phyloP scores from a whole-genome alignment of 2,888 invertebrate genomes.

The Leptopilina drosophilae region DNA sequence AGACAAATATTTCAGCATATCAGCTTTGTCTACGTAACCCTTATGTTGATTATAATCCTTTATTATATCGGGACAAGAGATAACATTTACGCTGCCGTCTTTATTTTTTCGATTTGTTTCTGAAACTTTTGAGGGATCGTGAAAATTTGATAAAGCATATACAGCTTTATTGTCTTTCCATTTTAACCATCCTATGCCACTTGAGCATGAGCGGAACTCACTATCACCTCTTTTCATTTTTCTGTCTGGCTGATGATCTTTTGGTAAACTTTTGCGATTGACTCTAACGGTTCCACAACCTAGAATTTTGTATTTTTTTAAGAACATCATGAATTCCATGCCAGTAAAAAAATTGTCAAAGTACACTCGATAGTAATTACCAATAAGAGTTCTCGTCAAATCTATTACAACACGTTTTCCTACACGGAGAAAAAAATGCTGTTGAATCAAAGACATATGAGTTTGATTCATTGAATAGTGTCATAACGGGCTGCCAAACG shows the following conservation, averaged over 20 bases:
- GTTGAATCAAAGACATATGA: too few species aligned
- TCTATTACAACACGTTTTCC: too few species aligned
- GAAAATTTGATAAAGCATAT: slow-evolving; percentile 15
- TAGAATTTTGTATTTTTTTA: too few species aligned
- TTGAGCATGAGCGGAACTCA: neutral
- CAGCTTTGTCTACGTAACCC: too few species aligned
- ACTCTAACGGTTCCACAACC: slow-evolving; percentile 45
- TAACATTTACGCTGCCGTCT: slow-evolving; percentile 18
- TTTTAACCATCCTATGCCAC: slow-evolving; percentile 33
- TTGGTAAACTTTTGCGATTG: slow-evolving; percentile 61
- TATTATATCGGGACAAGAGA: slow-evolving; percentile 11
- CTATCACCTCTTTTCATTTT: slow-evolving; percentile 16
- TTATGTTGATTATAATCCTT: slow-evolving; percentile 14
- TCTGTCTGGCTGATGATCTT: slow-evolving; percentile 49
- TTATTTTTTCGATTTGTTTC: neutral
- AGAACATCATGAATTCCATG: too few species aligned
- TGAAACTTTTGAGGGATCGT: slow-evolving; percentile 8
- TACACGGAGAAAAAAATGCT: too few species aligned
- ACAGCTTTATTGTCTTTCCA: slow-evolving; percentile 35
- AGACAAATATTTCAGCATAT: too few species aligned
- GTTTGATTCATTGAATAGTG: too few species aligned
- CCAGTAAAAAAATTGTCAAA: too few species aligned
- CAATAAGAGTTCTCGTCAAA: too few species aligned
- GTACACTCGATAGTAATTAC: too few species aligned
- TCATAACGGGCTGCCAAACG: too few species aligned